Conservation (phyloP, 2,797 vertebrate genomes). For the Fistularia tabacaria region DNA sequence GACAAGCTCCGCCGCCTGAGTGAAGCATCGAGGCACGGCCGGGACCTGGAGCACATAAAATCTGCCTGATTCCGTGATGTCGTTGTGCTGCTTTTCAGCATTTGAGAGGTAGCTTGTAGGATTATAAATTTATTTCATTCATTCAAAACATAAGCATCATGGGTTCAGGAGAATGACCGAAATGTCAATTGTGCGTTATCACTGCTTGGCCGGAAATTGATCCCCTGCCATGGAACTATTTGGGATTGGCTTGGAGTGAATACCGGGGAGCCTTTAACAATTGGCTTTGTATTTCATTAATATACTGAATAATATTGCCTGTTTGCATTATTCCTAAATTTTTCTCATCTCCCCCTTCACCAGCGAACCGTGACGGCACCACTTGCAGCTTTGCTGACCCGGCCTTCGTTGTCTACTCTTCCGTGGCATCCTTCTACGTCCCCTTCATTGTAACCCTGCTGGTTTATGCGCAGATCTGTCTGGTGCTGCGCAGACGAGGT, state of each 20-base stretch:
- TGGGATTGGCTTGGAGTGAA: no score
- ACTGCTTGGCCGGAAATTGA: no score
- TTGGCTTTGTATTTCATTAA: no score
- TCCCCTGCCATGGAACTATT: no score
- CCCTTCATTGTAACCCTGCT: slow-evolving; percentile 78
- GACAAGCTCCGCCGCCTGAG: slow-evolving; percentile 9
- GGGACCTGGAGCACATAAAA: slow-evolving; percentile 13
- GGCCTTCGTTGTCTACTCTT: slow-evolving; percentile 79
- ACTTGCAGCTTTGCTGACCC: slow-evolving; percentile 78
- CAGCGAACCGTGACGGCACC: slow-evolving; percentile 68
- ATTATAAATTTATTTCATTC: no score
- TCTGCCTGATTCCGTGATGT: neutral
- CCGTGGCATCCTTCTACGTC: slow-evolving; percentile 80
- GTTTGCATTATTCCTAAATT: neutral
- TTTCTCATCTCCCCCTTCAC: neutral
- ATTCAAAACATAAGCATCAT: no score
- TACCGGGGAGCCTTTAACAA: no score
- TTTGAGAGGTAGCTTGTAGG: no score
- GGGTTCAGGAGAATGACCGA: no score
- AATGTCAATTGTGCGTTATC: no score
- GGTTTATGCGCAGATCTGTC: slow-evolving; percentile 79
- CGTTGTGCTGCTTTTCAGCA: no score
- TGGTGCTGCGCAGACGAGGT: slow-evolving; percentile 72
- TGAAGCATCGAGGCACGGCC: neutral
- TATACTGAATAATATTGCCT: no score